Conservation (phyloP, 2,797 vertebrate species). For the Notamacropus eugenii region DNA sequence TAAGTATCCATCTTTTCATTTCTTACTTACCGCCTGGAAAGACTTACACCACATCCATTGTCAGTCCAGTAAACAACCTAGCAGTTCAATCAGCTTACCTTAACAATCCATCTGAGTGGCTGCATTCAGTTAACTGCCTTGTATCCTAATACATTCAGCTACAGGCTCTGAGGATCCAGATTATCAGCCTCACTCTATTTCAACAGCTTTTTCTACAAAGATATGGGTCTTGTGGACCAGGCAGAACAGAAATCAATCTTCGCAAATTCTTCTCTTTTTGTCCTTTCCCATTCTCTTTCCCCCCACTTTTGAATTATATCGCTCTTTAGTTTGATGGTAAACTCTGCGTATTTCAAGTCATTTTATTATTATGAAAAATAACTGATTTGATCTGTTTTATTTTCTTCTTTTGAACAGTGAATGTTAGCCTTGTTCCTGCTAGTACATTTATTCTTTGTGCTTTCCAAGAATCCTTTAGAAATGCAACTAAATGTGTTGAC, state of each 20-base stretch:
- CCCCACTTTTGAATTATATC: neutral
- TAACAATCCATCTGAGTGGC: neutral
- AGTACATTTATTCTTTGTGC: constrained; percentile 57
- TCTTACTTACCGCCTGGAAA: neutral
- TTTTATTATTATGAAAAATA: constrained; percentile 60
- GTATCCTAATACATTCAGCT: neutral
- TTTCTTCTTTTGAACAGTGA: constrained; percentile 50
- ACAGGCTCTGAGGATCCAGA: neutral
- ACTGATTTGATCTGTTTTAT: constrained; percentile 50
- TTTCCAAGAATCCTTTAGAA: constrained; percentile 54
- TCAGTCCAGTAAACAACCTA: neutral
- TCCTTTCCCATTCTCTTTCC: neutral
- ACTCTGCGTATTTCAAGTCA: neutral
- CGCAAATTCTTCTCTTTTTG: neutral
- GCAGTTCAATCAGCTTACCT: neutral
- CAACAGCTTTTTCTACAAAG: neutral
- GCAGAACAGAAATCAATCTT: neutral
- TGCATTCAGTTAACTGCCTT: neutral
- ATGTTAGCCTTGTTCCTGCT: constrained; percentile 45
- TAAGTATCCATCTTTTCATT: neutral
- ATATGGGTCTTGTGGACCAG: neutral
- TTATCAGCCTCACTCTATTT: neutral
- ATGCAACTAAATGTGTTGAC: constrained; percentile 29
- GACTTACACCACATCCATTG: neutral
- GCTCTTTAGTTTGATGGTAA: neutral